phyloP scores from a whole-genome alignment of 2,888 invertebrate genomes.

The Argyresthia goedartella region DNA sequence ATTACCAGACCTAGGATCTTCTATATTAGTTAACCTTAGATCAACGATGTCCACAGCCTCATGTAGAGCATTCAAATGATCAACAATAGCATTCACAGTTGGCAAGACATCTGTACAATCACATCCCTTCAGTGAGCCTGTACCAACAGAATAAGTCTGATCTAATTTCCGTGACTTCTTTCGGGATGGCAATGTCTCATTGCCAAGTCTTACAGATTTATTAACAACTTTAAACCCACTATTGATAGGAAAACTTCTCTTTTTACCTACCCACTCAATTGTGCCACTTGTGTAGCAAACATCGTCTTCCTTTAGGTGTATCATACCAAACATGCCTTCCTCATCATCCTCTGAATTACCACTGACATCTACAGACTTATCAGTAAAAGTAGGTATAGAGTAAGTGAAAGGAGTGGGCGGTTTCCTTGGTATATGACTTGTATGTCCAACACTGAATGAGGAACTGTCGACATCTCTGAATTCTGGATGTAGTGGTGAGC shows the following conservation, averaged over 20 bases:
- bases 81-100: constrained; percentile 64
- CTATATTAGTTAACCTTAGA: constrained; percentile 62
- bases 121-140: constrained; percentile 28
- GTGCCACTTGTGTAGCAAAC: constrained; percentile 61
- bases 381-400: constrained; percentile 35
- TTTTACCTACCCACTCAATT: constrained; percentile 61
- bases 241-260: constrained; percentile 51
- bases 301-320: constrained; percentile 52
- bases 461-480: background rate
- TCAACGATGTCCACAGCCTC: constrained; percentile 69
- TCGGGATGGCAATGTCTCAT: too few relatives aligned
- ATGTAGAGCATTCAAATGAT: constrained; percentile 68
- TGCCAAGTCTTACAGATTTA: background rate
- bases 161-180: background rate
- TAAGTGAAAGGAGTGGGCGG: constrained; percentile 47
- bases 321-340: constrained; percentile 51
- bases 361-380: constrained; percentile 12
- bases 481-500: too few relatives aligned
- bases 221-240: constrained; percentile 46
- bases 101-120: constrained; percentile 57
- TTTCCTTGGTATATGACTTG: constrained; percentile 47
- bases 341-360: background rate
- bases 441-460: constrained; percentile 39
- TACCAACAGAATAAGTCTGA: background rate
- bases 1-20: too few relatives aligned